Evolutionary conservation across 2,797 vertebrate genomes (phyloP).

Genomic region (Acanthopagrus latus): DNA sequence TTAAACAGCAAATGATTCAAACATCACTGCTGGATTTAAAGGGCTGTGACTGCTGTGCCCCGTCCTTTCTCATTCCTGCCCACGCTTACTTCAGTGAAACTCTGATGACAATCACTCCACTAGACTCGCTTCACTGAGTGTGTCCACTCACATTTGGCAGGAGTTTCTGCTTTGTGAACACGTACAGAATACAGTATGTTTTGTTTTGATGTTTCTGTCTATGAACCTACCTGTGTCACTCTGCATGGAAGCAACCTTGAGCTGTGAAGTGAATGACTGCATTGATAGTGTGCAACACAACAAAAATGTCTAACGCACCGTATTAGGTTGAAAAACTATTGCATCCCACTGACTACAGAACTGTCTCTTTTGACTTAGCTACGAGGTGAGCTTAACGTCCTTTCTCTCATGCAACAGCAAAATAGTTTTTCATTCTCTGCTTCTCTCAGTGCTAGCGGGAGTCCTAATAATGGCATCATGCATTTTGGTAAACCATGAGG

Average conservation of each 20-base stretch:
- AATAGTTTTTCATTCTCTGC: slow-evolving; percentile 13
- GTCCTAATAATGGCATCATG: slow-evolving; percentile 51
- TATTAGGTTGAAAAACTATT: slow-evolving; percentile 1
- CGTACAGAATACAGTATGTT: not conserved
- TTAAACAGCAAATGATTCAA: slow-evolving; percentile 85
- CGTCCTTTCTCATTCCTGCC: slow-evolving; percentile 67
- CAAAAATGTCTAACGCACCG: slow-evolving; percentile 8
- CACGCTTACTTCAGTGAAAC: slow-evolving; percentile 55
- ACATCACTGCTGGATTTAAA: slow-evolving; percentile 82
- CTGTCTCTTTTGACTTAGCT: slow-evolving; percentile 10
- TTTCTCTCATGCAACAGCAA: slow-evolving; percentile 25
- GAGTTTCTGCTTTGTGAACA: not conserved
- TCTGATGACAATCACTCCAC: slow-evolving; percentile 45
- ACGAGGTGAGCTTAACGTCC: slow-evolving; percentile 22
- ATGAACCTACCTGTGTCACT: slow-evolving; percentile 15
- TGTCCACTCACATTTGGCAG: slow-evolving; percentile 36
- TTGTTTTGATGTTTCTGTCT: slow-evolving; percentile 20
- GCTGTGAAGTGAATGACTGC: slow-evolving; percentile 15
- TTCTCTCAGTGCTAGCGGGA: slow-evolving; percentile 32
- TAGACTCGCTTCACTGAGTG: slow-evolving; percentile 23
- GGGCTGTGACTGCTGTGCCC: slow-evolving; percentile 65
- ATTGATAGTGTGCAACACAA: slow-evolving; percentile 9
- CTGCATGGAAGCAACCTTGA: slow-evolving; percentile 25
- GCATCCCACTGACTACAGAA: not conserved
- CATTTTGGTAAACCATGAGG: slow-evolving; percentile 54